Conservation (phyloP, 1,140 invertebrate genomes). For the Argopecten irradians region DNA sequence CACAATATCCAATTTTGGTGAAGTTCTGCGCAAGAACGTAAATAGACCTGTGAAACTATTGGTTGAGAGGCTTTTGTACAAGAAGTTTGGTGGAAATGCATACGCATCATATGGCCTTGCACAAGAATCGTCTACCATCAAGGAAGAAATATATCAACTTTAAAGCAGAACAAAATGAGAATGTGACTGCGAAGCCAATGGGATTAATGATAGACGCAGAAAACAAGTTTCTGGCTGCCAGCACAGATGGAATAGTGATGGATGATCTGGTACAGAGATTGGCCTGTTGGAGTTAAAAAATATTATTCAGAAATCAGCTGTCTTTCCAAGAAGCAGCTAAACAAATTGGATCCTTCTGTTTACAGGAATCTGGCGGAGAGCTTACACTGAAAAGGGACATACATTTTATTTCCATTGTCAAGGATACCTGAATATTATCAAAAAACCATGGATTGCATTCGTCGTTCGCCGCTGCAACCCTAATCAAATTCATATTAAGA, state of each 20-base stretch:
- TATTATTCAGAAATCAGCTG: neutral
- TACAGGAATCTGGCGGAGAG: too few relatives aligned
- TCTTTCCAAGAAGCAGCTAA: neutral
- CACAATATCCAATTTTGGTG: too few relatives aligned
- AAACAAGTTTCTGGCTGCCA: constrained; percentile 6
- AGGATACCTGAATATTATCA: neutral
- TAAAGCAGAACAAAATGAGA: too few relatives aligned
- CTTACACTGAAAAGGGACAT: neutral
- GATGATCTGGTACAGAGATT: neutral
- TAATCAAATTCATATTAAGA: neutral
- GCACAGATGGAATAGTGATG: neutral
- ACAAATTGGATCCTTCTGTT: neutral
- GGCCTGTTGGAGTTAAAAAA: neutral
- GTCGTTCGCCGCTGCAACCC: neutral
- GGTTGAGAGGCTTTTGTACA: too few relatives aligned
- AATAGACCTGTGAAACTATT: too few relatives aligned
- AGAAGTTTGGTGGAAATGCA: too few relatives aligned
- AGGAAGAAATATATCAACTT: too few relatives aligned
- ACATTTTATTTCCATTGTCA: neutral
- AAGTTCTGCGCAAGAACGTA: too few relatives aligned
- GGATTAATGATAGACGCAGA: neutral
- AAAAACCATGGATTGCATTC: constrained; percentile 19
- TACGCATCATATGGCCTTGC: too few relatives aligned
- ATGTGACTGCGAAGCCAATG: too few relatives aligned
- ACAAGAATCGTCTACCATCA: too few relatives aligned